Evolutionary conservation across 2,888 invertebrate species (phyloP).

Genomic region (Crossocerus cetratus): DNA sequence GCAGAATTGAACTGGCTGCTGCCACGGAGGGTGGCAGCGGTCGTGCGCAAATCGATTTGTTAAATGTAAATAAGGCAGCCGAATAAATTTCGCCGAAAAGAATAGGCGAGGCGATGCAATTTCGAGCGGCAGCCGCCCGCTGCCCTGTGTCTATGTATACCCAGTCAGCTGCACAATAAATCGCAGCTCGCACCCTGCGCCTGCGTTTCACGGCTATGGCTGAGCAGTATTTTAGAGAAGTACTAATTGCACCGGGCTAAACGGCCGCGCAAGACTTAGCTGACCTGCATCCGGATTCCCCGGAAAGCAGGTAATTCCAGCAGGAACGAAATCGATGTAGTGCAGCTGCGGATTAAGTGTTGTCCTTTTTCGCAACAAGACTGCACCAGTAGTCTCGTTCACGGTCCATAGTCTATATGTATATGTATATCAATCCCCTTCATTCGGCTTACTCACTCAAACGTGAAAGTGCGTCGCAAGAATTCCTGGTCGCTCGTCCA

Average conservation of each 20-base stretch:
- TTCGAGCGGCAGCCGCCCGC: background rate
- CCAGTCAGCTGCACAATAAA: slow-evolving; percentile 8
- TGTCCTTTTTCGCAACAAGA: background rate
- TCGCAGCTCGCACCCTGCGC: background rate
- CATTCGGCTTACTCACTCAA: too few relatives aligned
- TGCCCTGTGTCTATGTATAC: background rate
- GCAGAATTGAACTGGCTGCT: background rate
- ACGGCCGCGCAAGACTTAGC: slow-evolving; percentile 37
- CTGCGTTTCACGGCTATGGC: slow-evolving; percentile 1
- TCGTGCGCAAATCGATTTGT: slow-evolving; percentile 10
- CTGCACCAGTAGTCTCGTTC: too few relatives aligned
- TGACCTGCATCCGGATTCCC: slow-evolving; percentile 44
- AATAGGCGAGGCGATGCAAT: slow-evolving; percentile 12
- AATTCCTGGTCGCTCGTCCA: too few relatives aligned
- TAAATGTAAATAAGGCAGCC: slow-evolving; percentile 4
- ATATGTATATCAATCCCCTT: too few relatives aligned
- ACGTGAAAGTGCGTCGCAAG: too few relatives aligned
- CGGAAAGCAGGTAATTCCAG: slow-evolving; percentile 57
- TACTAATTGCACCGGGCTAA: slow-evolving; percentile 18
- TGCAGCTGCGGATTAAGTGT: slow-evolving; percentile 8
- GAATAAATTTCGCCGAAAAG: slow-evolving; percentile 11
- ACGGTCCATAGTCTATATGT: too few relatives aligned
- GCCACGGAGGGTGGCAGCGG: too few relatives aligned
- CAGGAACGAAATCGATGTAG: slow-evolving; percentile 50
- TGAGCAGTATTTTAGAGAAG: slow-evolving; percentile 12